Percentiles rank a stretch among this genome's conserved stretches.
These are phyloP conservation scores for Argyra leucocephala DNA, from an alignment of 2,888 invertebrate genomes.

Conservation along the genomic window DNA sequence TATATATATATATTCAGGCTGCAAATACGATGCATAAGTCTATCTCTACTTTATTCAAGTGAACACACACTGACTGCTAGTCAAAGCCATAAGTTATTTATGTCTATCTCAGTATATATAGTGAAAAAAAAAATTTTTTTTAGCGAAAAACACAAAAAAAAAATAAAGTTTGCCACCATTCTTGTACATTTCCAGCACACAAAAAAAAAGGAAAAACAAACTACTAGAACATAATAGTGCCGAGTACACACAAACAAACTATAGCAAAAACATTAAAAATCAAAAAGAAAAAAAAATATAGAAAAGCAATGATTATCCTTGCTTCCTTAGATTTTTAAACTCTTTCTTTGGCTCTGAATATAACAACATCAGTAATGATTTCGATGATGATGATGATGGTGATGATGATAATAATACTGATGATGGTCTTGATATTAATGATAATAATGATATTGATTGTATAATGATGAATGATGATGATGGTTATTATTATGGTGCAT, in stretches of 20 bases:
- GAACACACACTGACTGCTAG: neutral
- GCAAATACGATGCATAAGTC: neutral
- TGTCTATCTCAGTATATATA: neutral
- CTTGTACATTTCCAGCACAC: neutral
- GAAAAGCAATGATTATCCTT: neutral
- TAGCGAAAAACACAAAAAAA: neutral
- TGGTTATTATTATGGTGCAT: neutral
- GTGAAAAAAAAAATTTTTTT: neutral
- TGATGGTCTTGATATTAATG: too few relatives aligned
- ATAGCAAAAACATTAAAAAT: neutral
- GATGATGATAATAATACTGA: too few relatives aligned
- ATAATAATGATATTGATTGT: too few relatives aligned
- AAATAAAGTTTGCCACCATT: neutral
- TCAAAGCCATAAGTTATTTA: neutral
- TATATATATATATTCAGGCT: neutral
- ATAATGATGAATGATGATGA: too few relatives aligned
- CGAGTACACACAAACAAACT: neutral
- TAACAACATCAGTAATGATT: neutral
- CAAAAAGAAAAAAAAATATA: neutral
- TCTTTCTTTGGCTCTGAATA: neutral
- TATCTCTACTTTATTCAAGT: neutral
- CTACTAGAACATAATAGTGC: neutral
- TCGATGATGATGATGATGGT: neutral
- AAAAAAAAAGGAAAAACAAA: neutral
- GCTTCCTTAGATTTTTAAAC: neutral